Conservation (phyloP, 2,888 invertebrate species). For the Dioctria rufipes region DNA sequence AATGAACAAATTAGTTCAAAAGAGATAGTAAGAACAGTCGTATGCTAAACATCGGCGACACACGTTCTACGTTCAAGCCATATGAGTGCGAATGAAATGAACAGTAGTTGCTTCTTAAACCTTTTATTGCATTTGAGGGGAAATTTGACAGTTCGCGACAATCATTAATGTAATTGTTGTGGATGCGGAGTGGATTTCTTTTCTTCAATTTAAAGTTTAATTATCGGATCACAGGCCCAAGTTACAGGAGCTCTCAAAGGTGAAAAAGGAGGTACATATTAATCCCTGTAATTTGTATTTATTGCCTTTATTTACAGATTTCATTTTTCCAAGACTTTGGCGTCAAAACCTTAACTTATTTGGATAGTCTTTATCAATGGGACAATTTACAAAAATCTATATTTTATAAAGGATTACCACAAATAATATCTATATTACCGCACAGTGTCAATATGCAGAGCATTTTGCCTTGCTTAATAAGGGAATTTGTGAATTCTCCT, state of each 20-base stretch:
- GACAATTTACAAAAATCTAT: conserved; percentile 98
- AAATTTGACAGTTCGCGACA: no score
- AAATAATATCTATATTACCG: conserved; percentile 90
- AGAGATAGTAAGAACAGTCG: no score
- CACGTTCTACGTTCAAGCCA: no score
- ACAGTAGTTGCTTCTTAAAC: no score
- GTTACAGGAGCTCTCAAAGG: conserved; percentile 93
- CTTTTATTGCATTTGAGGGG: no score
- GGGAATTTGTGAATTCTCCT: conserved; percentile 93
- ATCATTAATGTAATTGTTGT: no score
- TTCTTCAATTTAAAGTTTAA: no score
- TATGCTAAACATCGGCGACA: no score
- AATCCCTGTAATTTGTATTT: no score
- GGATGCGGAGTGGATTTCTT: no score
- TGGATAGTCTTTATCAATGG: conserved; percentile 97
- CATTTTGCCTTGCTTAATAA: conserved; percentile 89
- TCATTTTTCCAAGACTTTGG: conserved; percentile 95
- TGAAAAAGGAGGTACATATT: conserved; percentile 65
- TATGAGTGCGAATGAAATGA: no score
- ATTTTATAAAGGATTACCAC: conserved; percentile 95
- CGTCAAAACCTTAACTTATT: conserved; percentile 94
- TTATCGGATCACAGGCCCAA: conserved; percentile 82
- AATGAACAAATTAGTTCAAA: no score
- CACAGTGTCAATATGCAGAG: conserved; percentile 87
- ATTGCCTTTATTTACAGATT: conserved; percentile 77